Evolutionary conservation across 2,888 invertebrate species (phyloP), one percentile per base, ranked within the genome.

Genomic region (Xylocampa areola): DNA sequence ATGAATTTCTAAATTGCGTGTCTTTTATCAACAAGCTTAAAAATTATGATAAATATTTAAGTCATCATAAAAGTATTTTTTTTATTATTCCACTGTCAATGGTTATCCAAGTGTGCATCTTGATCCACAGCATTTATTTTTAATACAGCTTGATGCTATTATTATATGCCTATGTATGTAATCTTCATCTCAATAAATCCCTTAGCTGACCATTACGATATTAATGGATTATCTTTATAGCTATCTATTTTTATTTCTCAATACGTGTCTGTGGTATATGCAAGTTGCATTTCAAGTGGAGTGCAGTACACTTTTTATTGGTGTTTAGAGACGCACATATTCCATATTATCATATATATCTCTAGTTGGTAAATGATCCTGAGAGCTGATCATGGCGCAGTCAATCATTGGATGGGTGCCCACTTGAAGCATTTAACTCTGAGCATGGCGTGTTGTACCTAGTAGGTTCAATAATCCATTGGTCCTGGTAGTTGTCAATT

Each of bases 1-100:
- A 59, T 44, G 35, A 66, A 58, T 54, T 66, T 47, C 50, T 51
- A 43, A 45, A 59, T 45, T 17, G 44, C 54, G 33, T 66, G 30
- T 45, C 35, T 52, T 14, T 58, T 71, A 71, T 49, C 49, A 40
- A 33, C 30, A 49, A 29, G 30, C 23, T 37, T 30, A 41, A n/a
- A n/a, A n/a, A n/a, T 35, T 41, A 2, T 65, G 57, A 50, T 35
- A 33, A 27, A 27, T 21, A 29, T 14, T 21, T 21, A 2, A 37
- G 32, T 30, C 32, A 44, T 54, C 10, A 25, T n/a, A 7, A 7
- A 39, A 35, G 25, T 1, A 49, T 37, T 37, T 27, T 21, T 7
- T 8, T 25, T 2, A 10, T 8, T 25, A 7, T 8, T 25, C 25
- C 25, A 8, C 25, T 25, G 4, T 2, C n/a, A n/a, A n/a, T n/a